Evolutionary conservation across 2,797 vertebrate species (phyloP).

Genomic region (Crypturellus tataupa): DNA sequence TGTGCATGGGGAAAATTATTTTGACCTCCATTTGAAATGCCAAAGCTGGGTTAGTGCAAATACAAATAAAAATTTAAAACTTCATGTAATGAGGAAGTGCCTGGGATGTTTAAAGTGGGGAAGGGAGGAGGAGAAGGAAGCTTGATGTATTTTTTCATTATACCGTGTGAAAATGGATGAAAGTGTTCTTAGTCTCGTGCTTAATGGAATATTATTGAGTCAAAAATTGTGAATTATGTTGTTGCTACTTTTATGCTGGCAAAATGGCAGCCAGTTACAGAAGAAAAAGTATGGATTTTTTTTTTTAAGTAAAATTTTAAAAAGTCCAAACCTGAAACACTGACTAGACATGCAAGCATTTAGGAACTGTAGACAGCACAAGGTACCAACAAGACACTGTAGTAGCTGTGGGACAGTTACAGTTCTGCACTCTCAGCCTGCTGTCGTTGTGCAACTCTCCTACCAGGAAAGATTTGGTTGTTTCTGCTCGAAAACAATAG

Average conservation of each 20-base stretch:
- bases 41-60: neutral
- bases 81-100: neutral
- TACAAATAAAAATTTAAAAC: neutral
- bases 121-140: neutral
- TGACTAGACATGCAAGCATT: neutral
- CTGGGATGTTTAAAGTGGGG: neutral
- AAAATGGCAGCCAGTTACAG: neutral
- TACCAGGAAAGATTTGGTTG: constrained; percentile 13
- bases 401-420: neutral
- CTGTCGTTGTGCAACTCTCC: neutral
- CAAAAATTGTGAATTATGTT: neutral
- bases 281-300: neutral
- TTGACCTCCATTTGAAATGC: neutral
- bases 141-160: neutral
- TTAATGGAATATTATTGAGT: neutral
- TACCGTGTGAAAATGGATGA: neutral
- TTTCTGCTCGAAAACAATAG: constrained; percentile 40
- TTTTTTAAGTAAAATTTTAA: neutral
- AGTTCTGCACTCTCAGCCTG: neutral
- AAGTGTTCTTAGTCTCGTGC: neutral
- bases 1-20: neutral
- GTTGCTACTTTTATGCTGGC: neutral
- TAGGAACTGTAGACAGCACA: constrained; percentile 12
- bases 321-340: neutral
- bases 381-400: neutral